These are phyloP conservation scores for Mycetomoellerius zeteki DNA, from an alignment of 1,140 invertebrate species.

Conservation along the genomic window DNA sequence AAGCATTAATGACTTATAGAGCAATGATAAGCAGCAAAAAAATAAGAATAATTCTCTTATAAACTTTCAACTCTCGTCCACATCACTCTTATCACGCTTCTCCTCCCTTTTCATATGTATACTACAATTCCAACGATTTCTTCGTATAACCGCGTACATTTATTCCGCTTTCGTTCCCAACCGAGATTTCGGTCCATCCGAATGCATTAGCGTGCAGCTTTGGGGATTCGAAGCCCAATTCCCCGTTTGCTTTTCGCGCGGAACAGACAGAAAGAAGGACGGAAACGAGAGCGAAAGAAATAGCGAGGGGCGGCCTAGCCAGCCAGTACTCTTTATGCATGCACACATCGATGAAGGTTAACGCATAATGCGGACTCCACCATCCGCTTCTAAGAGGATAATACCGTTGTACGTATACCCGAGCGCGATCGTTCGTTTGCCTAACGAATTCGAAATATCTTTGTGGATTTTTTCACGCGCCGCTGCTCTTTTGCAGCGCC, in stretches of 20 bases:
- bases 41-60: conserved; percentile 24
- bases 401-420: conserved; percentile 62
- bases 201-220: conserved; percentile 38
- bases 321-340: conserved; percentile 69
- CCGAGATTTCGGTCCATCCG: conserved; percentile 40
- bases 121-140: conserved; percentile 37
- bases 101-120: not conserved
- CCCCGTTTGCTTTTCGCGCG: conserved; percentile 22
- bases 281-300: not conserved
- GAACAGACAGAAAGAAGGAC: conserved; percentile 27
- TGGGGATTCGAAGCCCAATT: conserved; percentile 33
- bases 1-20: not conserved
- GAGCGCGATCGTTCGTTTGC: conserved; percentile 64
- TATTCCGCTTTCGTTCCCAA: conserved; percentile 41
- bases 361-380: conserved; percentile 68
- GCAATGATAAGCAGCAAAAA: conserved; percentile 3
- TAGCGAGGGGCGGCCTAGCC: conserved; percentile 7
- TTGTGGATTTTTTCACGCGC: conserved; percentile 72
- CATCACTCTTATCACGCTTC: conserved; percentile 8
- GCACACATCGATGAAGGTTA: conserved; percentile 76
- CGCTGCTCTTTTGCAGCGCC: conserved; percentile 50
- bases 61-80: conserved; percentile 29
- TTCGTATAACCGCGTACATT: conserved; percentile 30
- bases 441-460: conserved; percentile 75
- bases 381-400: conserved; percentile 67